A percentile compares a stretch with the other conserved stretches of the same genome.
These are phyloP conservation scores for Euura saliciscinereae DNA, from an alignment of 1,140 invertebrate genomes.

Conservation along the genomic window DNA sequence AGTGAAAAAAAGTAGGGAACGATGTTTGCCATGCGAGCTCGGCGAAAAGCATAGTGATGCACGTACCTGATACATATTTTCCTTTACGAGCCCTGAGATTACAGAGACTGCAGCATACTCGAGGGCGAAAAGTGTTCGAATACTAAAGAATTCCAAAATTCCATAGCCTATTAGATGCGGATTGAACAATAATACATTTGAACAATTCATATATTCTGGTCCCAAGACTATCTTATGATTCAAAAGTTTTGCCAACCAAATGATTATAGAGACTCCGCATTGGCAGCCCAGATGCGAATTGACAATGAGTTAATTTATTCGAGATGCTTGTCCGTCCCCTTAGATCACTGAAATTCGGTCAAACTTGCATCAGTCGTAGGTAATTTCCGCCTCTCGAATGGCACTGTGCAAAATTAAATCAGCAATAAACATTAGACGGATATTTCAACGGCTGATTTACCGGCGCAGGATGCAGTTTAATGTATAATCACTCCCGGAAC, in stretches of 20 bases:
- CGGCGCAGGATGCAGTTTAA: background rate
- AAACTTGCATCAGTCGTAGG: background rate
- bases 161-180: too few relatives aligned
- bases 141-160: too few relatives aligned
- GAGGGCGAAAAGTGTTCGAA: background rate
- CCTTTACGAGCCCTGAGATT: too few relatives aligned
- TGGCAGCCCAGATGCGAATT: too few relatives aligned
- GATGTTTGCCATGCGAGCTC: background rate
- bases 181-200: too few relatives aligned
- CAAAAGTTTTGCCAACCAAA: too few relatives aligned
- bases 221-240: too few relatives aligned
- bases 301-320: background rate
- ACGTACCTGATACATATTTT: too few relatives aligned
- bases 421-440: background rate
- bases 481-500: background rate
- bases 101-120: too few relatives aligned
- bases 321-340: background rate
- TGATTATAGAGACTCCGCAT: too few relatives aligned
- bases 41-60: background rate
- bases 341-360: background rate
- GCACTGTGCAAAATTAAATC: background rate
- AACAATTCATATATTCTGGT: too few relatives aligned
- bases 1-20: constrained; percentile 4
- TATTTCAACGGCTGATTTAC: background rate
- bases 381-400: background rate